Evolutionary conservation across 2,888 invertebrate species (phyloP).

Genomic region (Tetramorium bicarinatum): DNA sequence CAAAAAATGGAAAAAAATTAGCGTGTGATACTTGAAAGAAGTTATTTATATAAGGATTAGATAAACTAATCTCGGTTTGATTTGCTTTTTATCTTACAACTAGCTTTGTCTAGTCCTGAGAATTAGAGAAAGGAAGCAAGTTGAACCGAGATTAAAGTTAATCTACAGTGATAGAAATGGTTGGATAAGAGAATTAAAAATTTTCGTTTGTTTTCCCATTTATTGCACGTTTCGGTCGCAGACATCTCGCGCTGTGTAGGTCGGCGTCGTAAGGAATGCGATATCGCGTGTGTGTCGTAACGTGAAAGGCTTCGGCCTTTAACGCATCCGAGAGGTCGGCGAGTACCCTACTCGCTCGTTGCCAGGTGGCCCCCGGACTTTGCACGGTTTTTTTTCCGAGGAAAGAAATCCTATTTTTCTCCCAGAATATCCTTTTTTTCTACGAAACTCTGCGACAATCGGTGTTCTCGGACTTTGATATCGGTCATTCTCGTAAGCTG

Average conservation of each 20-base stretch:
- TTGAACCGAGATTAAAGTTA: neutral
- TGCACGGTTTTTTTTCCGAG: neutral
- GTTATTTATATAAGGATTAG: too few relatives aligned
- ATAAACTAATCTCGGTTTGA: too few relatives aligned
- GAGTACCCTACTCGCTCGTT: neutral
- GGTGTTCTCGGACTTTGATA: neutral
- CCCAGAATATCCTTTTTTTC: neutral
- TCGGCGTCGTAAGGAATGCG: conserved; percentile 35
- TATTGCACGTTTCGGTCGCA: neutral
- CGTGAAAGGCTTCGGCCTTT: conserved; percentile 49
- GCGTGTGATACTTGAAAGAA: too few relatives aligned
- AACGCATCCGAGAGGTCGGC: conserved; percentile 29
- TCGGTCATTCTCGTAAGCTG: neutral
- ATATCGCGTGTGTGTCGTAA: conserved; percentile 23
- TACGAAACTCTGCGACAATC: neutral
- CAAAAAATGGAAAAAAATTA: too few relatives aligned
- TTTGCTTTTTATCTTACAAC: too few relatives aligned
- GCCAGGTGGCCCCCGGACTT: neutral
- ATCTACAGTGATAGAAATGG: neutral
- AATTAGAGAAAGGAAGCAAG: neutral
- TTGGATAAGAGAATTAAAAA: neutral
- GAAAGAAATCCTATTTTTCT: neutral
- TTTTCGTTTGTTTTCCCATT: neutral
- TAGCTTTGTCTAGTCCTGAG: neutral
- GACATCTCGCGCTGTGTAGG: neutral